These are phyloP conservation scores for Actenoides lindsayi DNA, from an alignment of 2,113 vertebrate genomes.

Conservation along the genomic window DNA sequence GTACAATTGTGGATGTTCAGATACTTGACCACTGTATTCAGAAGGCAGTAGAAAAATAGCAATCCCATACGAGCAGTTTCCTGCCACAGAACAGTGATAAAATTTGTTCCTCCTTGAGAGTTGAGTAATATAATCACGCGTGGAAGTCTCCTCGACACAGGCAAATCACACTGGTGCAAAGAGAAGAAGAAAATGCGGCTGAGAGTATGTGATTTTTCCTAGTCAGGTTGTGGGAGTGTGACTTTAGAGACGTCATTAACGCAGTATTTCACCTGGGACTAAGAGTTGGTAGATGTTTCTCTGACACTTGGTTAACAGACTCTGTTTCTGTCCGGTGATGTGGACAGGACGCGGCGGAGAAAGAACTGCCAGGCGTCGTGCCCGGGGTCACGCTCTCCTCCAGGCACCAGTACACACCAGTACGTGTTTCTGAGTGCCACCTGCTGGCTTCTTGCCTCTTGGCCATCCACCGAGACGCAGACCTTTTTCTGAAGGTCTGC, in stretches of 20 bases:
- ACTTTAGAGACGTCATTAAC: not conserved
- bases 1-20: not conserved
- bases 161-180: not conserved
- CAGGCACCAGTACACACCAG: not conserved
- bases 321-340: not conserved
- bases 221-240: not conserved
- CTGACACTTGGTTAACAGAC: not conserved
- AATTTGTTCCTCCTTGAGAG: not conserved
- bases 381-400: not conserved
- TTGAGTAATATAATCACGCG: not conserved
- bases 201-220: not conserved
- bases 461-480: not conserved
- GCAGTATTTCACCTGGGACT: not conserved
- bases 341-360: not conserved
- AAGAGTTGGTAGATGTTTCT: not conserved
- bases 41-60: not conserved
- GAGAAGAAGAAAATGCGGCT: not conserved
- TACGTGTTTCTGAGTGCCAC: not conserved
- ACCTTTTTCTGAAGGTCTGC: not conserved
- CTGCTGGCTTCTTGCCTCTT: slow-evolving; percentile 8
- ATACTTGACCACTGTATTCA: not conserved
- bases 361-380: not conserved
- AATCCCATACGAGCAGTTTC: not conserved
- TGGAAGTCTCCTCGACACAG: not conserved
- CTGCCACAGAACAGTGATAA: not conserved